Conservation (phyloP, 2,888 invertebrate species). For the Melanargia galathea region DNA sequence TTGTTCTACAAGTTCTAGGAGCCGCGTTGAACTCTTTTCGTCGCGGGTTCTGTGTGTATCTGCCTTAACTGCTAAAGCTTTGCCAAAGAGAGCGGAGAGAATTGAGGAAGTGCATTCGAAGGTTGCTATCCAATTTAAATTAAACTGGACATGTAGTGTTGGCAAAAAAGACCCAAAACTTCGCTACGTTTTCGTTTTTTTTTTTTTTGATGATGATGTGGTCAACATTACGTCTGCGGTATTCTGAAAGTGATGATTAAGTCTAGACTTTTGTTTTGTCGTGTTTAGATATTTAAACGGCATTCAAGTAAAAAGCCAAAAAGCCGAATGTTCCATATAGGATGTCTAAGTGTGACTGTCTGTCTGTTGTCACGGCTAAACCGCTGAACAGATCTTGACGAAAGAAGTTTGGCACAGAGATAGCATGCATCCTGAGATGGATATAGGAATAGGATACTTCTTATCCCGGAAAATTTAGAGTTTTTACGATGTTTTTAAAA, state of each 20-base stretch:
- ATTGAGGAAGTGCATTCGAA: slow-evolving; percentile 41
- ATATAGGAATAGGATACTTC: too few relatives aligned
- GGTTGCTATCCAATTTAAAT: slow-evolving; percentile 35
- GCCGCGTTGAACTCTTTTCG: not conserved
- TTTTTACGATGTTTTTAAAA: too few relatives aligned
- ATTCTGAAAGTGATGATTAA: slow-evolving; percentile 2
- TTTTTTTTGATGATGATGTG: slow-evolving; percentile 5
- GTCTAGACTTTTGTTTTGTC: not conserved
- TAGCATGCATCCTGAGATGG: too few relatives aligned
- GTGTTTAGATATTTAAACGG: not conserved
- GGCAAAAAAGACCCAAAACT: slow-evolving; percentile 5
- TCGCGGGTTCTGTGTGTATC: not conserved
- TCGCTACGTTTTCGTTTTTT: not conserved
- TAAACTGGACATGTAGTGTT: slow-evolving; percentile 28
- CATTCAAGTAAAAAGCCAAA: not conserved
- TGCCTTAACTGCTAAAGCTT: slow-evolving; percentile 14
- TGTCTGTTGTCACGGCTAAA: too few relatives aligned
- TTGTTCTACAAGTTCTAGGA: too few relatives aligned
- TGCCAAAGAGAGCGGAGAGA: slow-evolving; percentile 39
- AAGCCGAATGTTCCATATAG: too few relatives aligned
- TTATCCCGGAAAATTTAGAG: too few relatives aligned
- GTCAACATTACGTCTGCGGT: slow-evolving; percentile 6
- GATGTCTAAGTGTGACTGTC: too few relatives aligned
- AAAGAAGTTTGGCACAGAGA: too few relatives aligned
- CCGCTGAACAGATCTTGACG: too few relatives aligned